Percentiles rank a stretch among this genome's conserved stretches.
These are phyloP conservation scores for Homarus americanus DNA, from an alignment of 1,140 invertebrate genomes.

Conservation along the genomic window DNA sequence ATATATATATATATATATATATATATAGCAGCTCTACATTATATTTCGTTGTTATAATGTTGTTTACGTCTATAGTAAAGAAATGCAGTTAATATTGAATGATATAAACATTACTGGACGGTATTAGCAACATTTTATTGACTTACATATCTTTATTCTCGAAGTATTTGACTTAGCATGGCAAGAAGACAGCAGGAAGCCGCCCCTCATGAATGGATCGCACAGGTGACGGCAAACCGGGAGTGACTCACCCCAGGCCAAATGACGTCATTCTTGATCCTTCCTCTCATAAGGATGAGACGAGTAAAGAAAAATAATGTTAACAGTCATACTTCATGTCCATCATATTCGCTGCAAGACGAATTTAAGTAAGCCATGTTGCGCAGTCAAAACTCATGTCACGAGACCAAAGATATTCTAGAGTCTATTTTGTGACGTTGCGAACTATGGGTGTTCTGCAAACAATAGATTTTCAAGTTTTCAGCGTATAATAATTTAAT, in stretches of 20 bases:
- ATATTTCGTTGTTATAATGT: too few relatives aligned
- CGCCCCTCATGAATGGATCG: neutral
- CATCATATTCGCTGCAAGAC: neutral
- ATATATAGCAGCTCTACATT: too few relatives aligned
- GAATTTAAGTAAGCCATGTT: neutral
- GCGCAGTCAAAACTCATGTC: neutral
- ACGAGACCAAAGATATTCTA: neutral
- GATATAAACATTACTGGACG: too few relatives aligned
- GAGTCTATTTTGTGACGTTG: slow-evolving; percentile 3
- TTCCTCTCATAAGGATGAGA: neutral
- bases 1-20: too few relatives aligned
- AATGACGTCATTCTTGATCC: neutral
- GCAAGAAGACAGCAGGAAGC: neutral
- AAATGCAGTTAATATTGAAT: too few relatives aligned
- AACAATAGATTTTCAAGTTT: neutral
- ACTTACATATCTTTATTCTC: neutral
- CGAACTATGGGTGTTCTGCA: neutral
- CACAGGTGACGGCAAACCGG: slow-evolving; percentile 1
- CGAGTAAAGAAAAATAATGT: neutral
- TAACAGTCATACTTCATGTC: neutral
- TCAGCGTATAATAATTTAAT: neutral
- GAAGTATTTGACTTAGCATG: neutral
- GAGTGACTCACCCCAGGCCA: slow-evolving; percentile 8
- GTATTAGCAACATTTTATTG: too few relatives aligned
- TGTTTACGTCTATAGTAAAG: too few relatives aligned